These are phyloP conservation scores for Rhinopomastus cyanomelas DNA, from an alignment of 2,113 vertebrate genomes.

Conservation along the genomic window DNA sequence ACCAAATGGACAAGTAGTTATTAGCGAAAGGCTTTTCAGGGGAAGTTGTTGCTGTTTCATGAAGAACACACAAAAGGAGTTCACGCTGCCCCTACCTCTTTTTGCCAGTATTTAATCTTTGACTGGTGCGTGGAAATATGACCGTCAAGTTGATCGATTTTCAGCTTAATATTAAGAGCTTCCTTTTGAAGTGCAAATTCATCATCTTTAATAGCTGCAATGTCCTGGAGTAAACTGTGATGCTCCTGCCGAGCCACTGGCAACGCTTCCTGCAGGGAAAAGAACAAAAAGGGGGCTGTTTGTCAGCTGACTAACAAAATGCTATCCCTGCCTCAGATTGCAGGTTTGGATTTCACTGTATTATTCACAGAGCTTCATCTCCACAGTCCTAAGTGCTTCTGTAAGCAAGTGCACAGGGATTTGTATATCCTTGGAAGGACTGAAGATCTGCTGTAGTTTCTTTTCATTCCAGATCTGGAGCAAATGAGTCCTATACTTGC, in stretches of 20 bases:
- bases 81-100: conserved; percentile 80
- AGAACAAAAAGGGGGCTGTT: not conserved
- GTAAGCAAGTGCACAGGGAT: not conserved
- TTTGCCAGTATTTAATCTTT: conserved; percentile 94
- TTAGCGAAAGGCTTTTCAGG: too few relatives aligned
- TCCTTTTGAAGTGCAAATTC: conserved; percentile 88
- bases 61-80: too few relatives aligned
- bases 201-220: conserved; percentile 83
- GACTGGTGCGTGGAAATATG: conserved; percentile 83
- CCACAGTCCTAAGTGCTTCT: not conserved
- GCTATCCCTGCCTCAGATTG: not conserved
- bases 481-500: not conserved
- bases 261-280: conserved; percentile 74
- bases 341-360: not conserved
- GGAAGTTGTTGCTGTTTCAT: too few relatives aligned
- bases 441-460: not conserved
- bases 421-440: not conserved
- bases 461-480: not conserved
- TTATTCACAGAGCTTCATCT: not conserved
- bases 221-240: conserved; percentile 78
- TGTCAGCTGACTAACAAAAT: not conserved
- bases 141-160: conserved; percentile 87
- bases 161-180: conserved; percentile 87
- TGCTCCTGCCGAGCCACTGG: conserved; percentile 85
- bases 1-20: too few relatives aligned